phyloP scores from a whole-genome alignment of 2,113 vertebrate genomes.

The Poecilia latipinna region DNA sequence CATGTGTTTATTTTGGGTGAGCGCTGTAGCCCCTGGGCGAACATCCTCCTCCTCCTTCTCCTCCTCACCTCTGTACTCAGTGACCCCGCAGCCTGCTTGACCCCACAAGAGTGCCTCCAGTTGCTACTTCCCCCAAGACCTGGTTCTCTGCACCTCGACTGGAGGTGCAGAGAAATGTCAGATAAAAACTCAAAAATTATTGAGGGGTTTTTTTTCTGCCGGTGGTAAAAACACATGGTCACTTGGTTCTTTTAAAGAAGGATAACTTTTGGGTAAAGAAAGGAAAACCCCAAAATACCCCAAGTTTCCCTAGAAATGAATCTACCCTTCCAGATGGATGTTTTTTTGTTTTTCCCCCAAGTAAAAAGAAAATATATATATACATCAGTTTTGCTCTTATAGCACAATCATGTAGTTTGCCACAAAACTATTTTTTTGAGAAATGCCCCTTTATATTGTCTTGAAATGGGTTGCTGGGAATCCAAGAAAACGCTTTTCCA shows the following conservation, averaged over 20 bases:
- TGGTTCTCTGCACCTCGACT: not conserved
- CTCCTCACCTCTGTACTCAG: slow-evolving; percentile 63
- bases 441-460: not conserved
- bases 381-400: not conserved
- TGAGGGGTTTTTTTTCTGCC: not conserved
- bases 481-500: not conserved
- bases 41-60: slow-evolving; percentile 20
- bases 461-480: not conserved
- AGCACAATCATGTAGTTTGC: not conserved
- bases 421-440: not conserved
- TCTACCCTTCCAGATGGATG: not conserved
- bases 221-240: not conserved
- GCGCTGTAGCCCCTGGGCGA: slow-evolving; percentile 38
- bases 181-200: not conserved
- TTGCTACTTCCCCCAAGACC: slow-evolving; percentile 20
- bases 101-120: slow-evolving; percentile 23
- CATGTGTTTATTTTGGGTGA: slow-evolving; percentile 49
- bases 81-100: slow-evolving; percentile 53
- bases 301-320: slow-evolving; percentile 23
- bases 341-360: not conserved
- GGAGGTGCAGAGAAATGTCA: not conserved
- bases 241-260: not conserved
- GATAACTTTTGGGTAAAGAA: not conserved
- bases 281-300: slow-evolving; percentile 6
- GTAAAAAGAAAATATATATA: not conserved